phyloP scores from a whole-genome alignment of 1,140 invertebrate genomes.

The Scaptomyza hsui region DNA sequence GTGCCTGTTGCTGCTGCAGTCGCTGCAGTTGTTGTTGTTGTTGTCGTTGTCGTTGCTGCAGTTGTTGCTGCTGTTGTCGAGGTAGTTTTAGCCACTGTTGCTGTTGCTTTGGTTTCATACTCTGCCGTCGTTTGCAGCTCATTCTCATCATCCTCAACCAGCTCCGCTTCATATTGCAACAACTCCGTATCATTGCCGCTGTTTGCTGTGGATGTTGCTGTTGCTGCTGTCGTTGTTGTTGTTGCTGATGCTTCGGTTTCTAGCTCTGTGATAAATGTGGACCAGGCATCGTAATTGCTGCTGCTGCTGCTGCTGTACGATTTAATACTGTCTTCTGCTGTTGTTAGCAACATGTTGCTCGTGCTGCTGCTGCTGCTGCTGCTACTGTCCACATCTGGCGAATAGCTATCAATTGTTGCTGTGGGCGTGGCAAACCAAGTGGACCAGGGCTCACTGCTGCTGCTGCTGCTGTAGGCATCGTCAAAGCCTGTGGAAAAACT shows the following conservation, averaged over 20 bases:
- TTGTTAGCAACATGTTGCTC: slow-evolving; percentile 50
- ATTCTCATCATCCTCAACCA: slow-evolving; percentile 53
- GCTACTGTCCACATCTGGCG: slow-evolving; percentile 25
- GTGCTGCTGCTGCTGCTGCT: slow-evolving; percentile 35
- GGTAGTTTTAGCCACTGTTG: slow-evolving; percentile 41
- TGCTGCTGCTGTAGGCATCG: slow-evolving; percentile 36
- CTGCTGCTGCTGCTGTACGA: slow-evolving; percentile 45
- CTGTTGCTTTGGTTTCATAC: slow-evolving; percentile 74
- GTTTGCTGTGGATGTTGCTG: slow-evolving; percentile 24
- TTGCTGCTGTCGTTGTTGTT: slow-evolving; percentile 26
- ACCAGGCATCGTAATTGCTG: slow-evolving; percentile 65
- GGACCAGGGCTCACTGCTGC: slow-evolving; percentile 58
- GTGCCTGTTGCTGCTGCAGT: slow-evolving; percentile 23
- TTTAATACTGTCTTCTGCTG: slow-evolving; percentile 72
- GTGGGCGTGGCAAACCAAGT: slow-evolving; percentile 57
- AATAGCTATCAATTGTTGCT: slow-evolving; percentile 62
- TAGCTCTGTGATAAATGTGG: slow-evolving; percentile 63
- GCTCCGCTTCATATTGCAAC: slow-evolving; percentile 63
- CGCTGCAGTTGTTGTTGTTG: slow-evolving; percentile 44
- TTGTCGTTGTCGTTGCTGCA: slow-evolving; percentile 43
- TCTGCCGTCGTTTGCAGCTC: slow-evolving; percentile 38
- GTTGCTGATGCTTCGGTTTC: slow-evolving; percentile 55
- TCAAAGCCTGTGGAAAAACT: slow-evolving; percentile 39
- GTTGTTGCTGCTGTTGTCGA: slow-evolving; percentile 32
- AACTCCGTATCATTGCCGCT: slow-evolving; percentile 51